Evolutionary conservation across 2,113 vertebrate genomes (phyloP).

Genomic region (Coracopsis vasa): DNA sequence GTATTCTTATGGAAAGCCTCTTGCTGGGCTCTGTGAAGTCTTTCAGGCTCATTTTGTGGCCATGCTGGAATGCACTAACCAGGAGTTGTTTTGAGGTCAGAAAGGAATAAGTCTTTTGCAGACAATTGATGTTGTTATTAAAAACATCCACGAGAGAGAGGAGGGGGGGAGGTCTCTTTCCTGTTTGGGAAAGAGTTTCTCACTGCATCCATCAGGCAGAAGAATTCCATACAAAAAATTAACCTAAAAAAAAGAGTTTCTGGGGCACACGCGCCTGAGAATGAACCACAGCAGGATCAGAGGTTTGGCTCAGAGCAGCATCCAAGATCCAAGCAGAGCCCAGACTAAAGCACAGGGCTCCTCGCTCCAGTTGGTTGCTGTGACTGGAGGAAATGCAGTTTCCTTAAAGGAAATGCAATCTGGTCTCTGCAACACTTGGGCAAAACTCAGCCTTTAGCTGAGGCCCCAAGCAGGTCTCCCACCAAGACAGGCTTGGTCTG

Average conservation of each 20-base stretch:
- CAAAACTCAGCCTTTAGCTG: not conserved
- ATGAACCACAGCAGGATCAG: constrained; percentile 44
- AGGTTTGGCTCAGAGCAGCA: constrained; percentile 31
- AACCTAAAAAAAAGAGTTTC: not conserved
- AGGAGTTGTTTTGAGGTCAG: constrained; percentile 64
- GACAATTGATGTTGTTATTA: constrained; percentile 66
- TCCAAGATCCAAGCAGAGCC: not conserved
- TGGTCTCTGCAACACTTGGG: not conserved
- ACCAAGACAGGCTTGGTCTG: accelerated
- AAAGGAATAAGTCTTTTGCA: constrained; percentile 61
- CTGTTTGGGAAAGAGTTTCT: constrained; percentile 69
- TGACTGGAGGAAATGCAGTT: constrained; percentile 27
- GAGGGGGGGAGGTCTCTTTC: constrained; percentile 37
- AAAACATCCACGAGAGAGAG: constrained; percentile 52
- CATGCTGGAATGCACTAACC: constrained; percentile 47
- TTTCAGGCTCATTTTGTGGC: constrained; percentile 29
- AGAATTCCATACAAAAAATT: constrained; percentile 42
- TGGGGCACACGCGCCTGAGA: constrained; percentile 47
- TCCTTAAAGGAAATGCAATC: constrained; percentile 35
- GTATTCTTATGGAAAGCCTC: not conserved
- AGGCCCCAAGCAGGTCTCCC: not conserved
- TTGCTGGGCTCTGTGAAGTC: constrained; percentile 2
- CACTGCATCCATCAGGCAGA: constrained; percentile 43
- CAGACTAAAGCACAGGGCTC: not conserved
- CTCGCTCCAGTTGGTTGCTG: not conserved